Percentiles rank a stretch among this genome's conserved stretches.
phyloP scores from a whole-genome alignment of 37 sponge, comb jelly and placozoan species.

The Bolinopsis microptera region DNA sequence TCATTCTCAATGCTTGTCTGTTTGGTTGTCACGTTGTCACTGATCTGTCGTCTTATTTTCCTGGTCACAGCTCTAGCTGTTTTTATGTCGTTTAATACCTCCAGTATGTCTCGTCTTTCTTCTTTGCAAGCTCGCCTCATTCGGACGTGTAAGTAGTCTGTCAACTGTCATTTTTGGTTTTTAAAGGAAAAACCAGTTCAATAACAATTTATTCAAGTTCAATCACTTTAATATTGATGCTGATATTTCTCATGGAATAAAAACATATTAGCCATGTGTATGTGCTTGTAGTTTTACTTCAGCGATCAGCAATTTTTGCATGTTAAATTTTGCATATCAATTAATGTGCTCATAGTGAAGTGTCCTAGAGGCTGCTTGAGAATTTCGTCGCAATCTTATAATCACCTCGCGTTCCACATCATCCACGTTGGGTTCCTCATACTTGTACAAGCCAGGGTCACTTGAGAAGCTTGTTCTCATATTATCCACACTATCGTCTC shows the following conservation, averaged over 20 bases:
- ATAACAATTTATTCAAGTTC: too few relatives aligned
- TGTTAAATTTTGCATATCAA: too few relatives aligned
- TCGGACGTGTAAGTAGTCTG: background rate
- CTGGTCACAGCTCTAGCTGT: constrained; percentile 12
- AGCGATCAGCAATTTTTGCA: too few relatives aligned
- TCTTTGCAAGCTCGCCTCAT: constrained; percentile 23
- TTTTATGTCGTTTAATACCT: constrained; percentile 22
- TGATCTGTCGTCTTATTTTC: background rate
- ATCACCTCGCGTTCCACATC: constrained; percentile 37
- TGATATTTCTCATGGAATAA: too few relatives aligned
- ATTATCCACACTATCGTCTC: background rate
- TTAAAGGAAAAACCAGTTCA: too few relatives aligned
- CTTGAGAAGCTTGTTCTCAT: background rate
- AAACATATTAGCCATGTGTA: too few relatives aligned
- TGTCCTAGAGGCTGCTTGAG: too few relatives aligned
- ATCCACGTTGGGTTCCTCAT: constrained; percentile 14
- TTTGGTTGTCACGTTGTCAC: background rate
- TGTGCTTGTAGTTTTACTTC: too few relatives aligned
- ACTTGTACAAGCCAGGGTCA: background rate
- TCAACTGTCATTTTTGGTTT: background rate
- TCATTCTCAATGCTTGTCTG: background rate
- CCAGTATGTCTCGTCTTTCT: constrained; percentile 23
- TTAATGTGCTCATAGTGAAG: too few relatives aligned
- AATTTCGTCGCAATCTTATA: too few relatives aligned
- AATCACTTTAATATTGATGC: too few relatives aligned